Percentiles rank a stretch among this genome's conserved stretches.
Conservation (phyloP, 2,888 invertebrate genomes). For the Julus scandinavius region DNA sequence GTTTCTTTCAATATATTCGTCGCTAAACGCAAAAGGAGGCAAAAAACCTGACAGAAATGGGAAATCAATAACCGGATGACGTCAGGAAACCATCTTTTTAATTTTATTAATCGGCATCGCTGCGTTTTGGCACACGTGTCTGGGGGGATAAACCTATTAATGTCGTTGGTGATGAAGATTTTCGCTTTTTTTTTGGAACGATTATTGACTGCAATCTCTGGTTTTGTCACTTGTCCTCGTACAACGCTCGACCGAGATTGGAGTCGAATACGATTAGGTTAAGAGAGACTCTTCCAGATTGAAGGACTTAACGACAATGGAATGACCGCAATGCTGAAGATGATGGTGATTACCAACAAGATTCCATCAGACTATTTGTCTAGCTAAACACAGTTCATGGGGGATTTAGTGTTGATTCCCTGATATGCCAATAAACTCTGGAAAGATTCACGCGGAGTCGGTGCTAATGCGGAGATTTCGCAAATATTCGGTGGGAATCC, state of each 20-base stretch:
- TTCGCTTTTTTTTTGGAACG: background rate
- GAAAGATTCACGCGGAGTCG: no score
- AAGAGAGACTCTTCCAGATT: background rate
- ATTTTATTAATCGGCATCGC: background rate
- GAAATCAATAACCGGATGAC: constrained; percentile 10
- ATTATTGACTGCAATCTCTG: background rate
- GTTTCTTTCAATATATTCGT: background rate
- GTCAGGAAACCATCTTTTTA: background rate
- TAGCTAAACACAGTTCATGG: no score
- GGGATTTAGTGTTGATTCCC: no score
- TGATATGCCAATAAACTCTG: no score
- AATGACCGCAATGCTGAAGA: background rate
- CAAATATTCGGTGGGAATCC: no score
- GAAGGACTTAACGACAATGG: background rate
- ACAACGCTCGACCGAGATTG: background rate
- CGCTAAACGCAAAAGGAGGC: background rate
- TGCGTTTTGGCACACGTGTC: constrained; percentile 5
- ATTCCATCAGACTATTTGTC: background rate
- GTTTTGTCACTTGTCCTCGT: background rate
- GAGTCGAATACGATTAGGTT: background rate
- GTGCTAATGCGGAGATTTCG: no score
- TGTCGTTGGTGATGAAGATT: background rate
- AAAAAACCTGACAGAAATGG: background rate
- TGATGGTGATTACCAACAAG: background rate
- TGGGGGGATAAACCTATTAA: background rate